A percentile compares a stretch with the other conserved stretches of the same genome.
phyloP scores from a whole-genome alignment of 2,888 invertebrate species.

The Ichneumoninae sp. region DNA sequence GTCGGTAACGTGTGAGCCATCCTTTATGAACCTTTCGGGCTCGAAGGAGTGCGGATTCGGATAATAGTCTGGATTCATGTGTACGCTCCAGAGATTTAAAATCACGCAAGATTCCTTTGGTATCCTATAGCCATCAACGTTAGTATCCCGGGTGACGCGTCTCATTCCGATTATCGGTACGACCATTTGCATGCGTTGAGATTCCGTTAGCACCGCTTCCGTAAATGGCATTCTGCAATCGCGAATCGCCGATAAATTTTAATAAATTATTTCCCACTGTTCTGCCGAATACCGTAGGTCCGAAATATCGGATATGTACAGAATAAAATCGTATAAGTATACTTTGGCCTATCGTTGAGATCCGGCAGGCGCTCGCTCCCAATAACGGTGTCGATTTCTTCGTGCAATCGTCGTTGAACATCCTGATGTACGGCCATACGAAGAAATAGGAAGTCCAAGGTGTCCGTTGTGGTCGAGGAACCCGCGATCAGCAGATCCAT shows the following conservation, averaged over 20 bases:
- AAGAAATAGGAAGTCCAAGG: constrained; percentile 87
- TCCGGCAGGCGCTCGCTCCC: constrained; percentile 83
- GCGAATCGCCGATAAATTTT: constrained; percentile 14
- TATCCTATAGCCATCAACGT: constrained; percentile 86
- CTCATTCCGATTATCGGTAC: constrained; percentile 85
- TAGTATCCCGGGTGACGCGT: constrained; percentile 86
- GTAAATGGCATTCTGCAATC: constrained; percentile 84
- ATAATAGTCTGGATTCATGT: constrained; percentile 87
- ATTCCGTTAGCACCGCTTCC: constrained; percentile 85
- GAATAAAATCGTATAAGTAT: constrained; percentile 60
- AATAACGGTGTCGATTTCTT: constrained; percentile 85
- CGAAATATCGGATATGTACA: not conserved
- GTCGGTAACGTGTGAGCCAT: constrained; percentile 74
- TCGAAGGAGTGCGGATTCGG: constrained; percentile 87
- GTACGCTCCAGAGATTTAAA: constrained; percentile 86
- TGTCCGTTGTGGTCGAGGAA: constrained; percentile 87
- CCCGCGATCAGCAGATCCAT: constrained; percentile 90
- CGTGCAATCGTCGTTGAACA: constrained; percentile 86
- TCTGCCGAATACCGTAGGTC: not conserved
- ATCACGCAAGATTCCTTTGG: constrained; percentile 86
- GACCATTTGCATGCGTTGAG: constrained; percentile 83
- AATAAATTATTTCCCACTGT: no score
- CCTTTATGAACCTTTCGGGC: constrained; percentile 88
- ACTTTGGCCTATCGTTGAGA: constrained; percentile 85
- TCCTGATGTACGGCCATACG: constrained; percentile 87